Conservation (phyloP, 2,113 vertebrate genomes). For the Morone saxatilis region DNA sequence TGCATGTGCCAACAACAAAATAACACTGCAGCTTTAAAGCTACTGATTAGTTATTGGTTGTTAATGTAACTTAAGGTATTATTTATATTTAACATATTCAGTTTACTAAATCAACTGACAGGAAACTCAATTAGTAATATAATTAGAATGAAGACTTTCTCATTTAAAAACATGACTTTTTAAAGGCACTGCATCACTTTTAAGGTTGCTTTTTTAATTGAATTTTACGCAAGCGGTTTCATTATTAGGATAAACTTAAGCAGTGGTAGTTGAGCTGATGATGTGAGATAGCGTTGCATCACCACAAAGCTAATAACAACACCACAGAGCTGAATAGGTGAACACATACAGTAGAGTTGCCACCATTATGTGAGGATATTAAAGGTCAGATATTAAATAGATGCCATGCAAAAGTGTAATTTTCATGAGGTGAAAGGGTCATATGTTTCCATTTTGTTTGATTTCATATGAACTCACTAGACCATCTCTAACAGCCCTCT, state of each 20-base stretch:
- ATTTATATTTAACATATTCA: background rate
- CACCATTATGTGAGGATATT: background rate
- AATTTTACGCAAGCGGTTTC: background rate
- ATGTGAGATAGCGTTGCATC: background rate
- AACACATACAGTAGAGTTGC: background rate
- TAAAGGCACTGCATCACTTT: too few relatives aligned
- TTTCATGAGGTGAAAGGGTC: background rate
- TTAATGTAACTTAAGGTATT: background rate
- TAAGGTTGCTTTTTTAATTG: background rate
- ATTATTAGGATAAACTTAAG: background rate
- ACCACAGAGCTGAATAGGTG: background rate
- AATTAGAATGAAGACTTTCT: background rate
- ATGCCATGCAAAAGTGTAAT: background rate
- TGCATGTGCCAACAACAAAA: constrained; percentile 26
- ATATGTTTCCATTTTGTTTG: constrained; percentile 31
- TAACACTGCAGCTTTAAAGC: constrained; percentile 5
- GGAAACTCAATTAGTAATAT: background rate
- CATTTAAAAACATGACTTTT: background rate
- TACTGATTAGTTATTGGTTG: constrained; percentile 1
- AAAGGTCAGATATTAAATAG: background rate
- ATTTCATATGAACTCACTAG: constrained; percentile 36
- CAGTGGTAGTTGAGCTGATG: background rate
- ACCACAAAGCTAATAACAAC: background rate
- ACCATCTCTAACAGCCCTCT: constrained; percentile 38
- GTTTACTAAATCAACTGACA: background rate